Conservation (phyloP, 2,113 vertebrate species). For the Gymnogyps californianus region DNA sequence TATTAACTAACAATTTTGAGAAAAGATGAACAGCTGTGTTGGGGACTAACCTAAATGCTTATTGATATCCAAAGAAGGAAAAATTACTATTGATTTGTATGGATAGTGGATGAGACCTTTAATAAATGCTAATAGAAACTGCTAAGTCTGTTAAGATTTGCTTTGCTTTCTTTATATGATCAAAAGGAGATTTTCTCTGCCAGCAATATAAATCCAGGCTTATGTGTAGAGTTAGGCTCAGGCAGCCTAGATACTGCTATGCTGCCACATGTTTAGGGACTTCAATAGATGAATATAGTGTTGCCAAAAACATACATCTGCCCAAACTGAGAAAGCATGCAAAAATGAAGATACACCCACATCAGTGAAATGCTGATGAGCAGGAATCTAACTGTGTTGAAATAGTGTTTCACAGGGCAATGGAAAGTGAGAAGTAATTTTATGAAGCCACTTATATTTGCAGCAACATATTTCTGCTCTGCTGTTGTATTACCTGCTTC, state of each 20-base stretch:
- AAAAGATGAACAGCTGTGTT: not conserved
- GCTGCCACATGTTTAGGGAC: not conserved
- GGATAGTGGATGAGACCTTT: not conserved
- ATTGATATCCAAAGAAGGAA: not conserved
- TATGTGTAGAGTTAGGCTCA: not conserved
- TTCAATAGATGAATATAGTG: not conserved
- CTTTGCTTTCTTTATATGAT: not conserved
- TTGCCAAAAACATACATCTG: not conserved
- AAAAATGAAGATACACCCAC: not conserved
- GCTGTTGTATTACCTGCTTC: not conserved
- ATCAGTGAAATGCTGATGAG: not conserved
- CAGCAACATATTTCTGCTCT: not conserved
- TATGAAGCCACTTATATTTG: not conserved
- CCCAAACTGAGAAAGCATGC: not conserved
- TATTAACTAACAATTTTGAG: not conserved
- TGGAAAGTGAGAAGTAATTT: not conserved
- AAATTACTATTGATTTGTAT: not conserved
- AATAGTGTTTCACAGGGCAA: slow-evolving; percentile 10
- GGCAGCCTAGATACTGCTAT: not conserved
- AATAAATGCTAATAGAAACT: not conserved
- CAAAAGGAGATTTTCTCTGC: not conserved
- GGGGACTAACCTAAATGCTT: not conserved
- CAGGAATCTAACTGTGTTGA: not conserved
- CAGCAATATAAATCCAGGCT: not conserved
- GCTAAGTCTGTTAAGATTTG: not conserved